Percentiles rank a stretch among this genome's conserved stretches.
These are phyloP conservation scores for Archilochus colubris DNA, from an alignment of 2,113 vertebrate genomes.

Conservation along the genomic window DNA sequence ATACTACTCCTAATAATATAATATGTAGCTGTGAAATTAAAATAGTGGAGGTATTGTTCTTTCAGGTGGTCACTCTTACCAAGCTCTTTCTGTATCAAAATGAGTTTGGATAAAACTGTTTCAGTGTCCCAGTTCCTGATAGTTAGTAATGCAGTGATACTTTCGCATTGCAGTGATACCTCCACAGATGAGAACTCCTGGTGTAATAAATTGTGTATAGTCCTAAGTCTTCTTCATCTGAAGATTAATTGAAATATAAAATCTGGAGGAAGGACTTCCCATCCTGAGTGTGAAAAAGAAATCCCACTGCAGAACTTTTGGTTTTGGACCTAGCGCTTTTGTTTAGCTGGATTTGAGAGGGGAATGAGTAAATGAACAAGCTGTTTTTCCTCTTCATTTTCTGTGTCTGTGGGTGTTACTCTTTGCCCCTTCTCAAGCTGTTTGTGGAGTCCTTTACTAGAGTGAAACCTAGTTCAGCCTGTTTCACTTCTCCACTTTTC, in stretches of 20 bases:
- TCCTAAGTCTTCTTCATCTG: background rate
- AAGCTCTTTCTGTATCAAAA: background rate
- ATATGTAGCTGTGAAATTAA: background rate
- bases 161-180: conserved; percentile 34
- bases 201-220: background rate
- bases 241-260: background rate
- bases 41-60: background rate
- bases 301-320: background rate
- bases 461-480: background rate
- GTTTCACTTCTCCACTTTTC: background rate
- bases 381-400: background rate
- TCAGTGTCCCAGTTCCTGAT: background rate
- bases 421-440: background rate
- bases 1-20: background rate
- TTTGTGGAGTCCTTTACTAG: background rate
- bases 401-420: background rate
- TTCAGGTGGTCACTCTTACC: background rate
- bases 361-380: background rate
- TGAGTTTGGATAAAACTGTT: background rate
- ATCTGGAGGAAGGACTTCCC: background rate
- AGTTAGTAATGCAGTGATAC: background rate
- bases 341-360: background rate
- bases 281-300: background rate
- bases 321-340: background rate
- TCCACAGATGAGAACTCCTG: background rate